phyloP scores from a whole-genome alignment of 92 coral and sea anemone genomes.

The Zoanthus sociatus region DNA sequence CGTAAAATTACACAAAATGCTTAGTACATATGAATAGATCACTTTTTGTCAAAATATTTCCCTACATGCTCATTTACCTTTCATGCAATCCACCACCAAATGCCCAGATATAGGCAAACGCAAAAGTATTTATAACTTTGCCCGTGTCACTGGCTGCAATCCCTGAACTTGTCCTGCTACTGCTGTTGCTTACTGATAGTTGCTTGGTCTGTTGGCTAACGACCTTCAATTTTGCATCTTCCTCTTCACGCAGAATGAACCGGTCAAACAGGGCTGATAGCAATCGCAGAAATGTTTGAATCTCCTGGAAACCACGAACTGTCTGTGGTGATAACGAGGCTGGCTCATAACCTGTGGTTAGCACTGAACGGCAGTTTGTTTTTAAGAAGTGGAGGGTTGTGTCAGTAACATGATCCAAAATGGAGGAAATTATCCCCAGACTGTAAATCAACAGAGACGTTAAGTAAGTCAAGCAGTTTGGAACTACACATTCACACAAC shows the following conservation, averaged over 20 bases:
- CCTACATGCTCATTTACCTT: slow-evolving; percentile 59
- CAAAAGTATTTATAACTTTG: slow-evolving; percentile 85
- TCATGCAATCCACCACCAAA: slow-evolving; percentile 97
- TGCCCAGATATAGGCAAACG: slow-evolving; percentile 97
- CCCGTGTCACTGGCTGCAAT: slow-evolving; percentile 90
- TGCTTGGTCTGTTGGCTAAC: slow-evolving; percentile 71
- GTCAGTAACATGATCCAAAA: slow-evolving; percentile 95
- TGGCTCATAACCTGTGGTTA: slow-evolving; percentile 75
- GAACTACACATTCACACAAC: neutral
- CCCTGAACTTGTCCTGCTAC: slow-evolving; percentile 90
- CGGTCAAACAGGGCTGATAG: slow-evolving; percentile 92
- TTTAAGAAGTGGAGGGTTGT: slow-evolving; percentile 75
- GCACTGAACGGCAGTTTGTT: slow-evolving; percentile 71
- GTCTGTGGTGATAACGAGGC: slow-evolving; percentile 61
- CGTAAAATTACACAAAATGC: too few species aligned
- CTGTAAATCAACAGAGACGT: slow-evolving; percentile 34
- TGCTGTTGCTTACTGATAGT: slow-evolving; percentile 66
- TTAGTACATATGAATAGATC: too few species aligned
- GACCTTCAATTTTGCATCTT: slow-evolving; percentile 69
- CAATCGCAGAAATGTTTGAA: slow-evolving; percentile 81
- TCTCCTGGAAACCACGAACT: slow-evolving; percentile 85
- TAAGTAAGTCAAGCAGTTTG: neutral
- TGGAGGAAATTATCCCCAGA: slow-evolving; percentile 86
- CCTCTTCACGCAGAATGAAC: slow-evolving; percentile 93
- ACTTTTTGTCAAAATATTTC: neutral